Percentiles rank a stretch among this genome's conserved stretches.
Conservation (phyloP, 2,113 vertebrate species). For the Tragelaphus imberbis region DNA sequence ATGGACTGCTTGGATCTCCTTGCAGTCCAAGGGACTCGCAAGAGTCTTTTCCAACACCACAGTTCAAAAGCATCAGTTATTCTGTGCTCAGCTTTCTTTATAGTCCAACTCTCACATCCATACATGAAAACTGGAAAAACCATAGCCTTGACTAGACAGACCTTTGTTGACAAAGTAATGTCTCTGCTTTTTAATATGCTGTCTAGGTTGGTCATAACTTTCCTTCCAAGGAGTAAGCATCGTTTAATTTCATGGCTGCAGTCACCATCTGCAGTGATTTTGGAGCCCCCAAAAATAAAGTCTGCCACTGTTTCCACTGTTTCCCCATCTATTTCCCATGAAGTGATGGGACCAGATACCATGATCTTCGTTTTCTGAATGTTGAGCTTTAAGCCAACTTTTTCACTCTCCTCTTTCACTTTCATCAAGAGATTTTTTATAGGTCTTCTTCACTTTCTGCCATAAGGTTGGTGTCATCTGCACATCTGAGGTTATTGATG, state of each 20-base stretch:
- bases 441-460: neutral
- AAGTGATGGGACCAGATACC: neutral
- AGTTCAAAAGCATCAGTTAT: neutral
- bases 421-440: neutral
- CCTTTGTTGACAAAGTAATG: neutral
- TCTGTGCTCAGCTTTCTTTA: neutral
- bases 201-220: neutral
- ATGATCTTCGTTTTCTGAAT: neutral
- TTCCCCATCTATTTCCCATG: neutral
- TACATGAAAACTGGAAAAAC: neutral
- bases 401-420: neutral
- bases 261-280: neutral
- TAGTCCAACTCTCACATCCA: neutral
- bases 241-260: neutral
- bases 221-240: neutral
- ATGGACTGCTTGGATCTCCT: neutral
- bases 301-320: neutral
- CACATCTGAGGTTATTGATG: neutral
- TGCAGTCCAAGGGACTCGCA: neutral
- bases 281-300: neutral
- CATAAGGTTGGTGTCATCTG: neutral
- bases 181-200: neutral
- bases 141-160: neutral
- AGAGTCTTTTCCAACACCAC: neutral
- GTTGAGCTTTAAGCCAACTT: neutral